Evolutionary conservation across 2,113 vertebrate genomes (phyloP).

Genomic region (Brachyhypopomus gauderio): DNA sequence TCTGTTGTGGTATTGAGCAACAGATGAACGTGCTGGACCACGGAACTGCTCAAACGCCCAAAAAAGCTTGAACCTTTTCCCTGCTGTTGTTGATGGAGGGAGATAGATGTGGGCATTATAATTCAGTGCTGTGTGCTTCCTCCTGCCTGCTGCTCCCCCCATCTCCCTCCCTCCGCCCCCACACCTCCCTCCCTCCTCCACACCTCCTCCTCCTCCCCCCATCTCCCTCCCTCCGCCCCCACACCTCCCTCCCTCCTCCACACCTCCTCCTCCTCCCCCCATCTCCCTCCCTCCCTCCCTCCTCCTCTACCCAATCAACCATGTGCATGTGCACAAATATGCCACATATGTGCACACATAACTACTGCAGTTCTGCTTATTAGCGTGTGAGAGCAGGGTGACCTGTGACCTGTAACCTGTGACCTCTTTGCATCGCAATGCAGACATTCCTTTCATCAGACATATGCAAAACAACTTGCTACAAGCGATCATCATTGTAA

Average conservation of each 20-base stretch:
- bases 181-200: too few relatives aligned
- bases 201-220: neutral
- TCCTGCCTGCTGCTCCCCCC: neutral
- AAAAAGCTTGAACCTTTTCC: conserved; percentile 31
- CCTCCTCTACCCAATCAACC: neutral
- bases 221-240: too few relatives aligned
- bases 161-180: neutral
- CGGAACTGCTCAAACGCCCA: conserved; percentile 13
- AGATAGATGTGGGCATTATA: conserved; percentile 40
- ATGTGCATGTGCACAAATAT: conserved; percentile 22
- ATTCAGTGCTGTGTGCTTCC: conserved; percentile 43
- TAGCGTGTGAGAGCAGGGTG: neutral
- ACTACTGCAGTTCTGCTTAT: conserved; percentile 24
- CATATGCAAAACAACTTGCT: neutral
- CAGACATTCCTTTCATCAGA: neutral
- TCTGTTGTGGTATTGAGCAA: conserved; percentile 22
- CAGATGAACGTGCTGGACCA: conserved; percentile 23
- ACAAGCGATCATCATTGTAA: neutral
- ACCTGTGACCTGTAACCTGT: conserved; percentile 1
- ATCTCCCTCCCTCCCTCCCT: too few relatives aligned
- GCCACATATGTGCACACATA: conserved; percentile 41
- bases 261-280: neutral
- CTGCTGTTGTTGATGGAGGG: conserved; percentile 31
- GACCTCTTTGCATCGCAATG: neutral
- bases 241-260: too few relatives aligned